These are phyloP conservation scores for Chloropsis hardwickii DNA, from an alignment of 2,113 vertebrate species.

Conservation along the genomic window DNA sequence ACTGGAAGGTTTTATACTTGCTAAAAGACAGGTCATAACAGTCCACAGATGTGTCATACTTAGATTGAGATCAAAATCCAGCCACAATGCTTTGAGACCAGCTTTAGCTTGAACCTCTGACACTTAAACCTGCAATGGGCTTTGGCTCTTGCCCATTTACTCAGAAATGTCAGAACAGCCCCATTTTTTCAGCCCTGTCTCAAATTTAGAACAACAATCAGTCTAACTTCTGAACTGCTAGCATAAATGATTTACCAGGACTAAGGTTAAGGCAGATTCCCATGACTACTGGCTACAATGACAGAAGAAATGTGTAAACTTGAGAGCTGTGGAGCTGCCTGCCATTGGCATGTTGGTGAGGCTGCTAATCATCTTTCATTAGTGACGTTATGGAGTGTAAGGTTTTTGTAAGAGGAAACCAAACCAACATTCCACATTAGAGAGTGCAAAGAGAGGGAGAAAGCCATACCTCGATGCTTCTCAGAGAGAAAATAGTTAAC, in stretches of 20 bases:
- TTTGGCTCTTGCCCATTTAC: neutral
- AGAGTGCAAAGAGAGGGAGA: neutral
- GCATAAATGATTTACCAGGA: neutral
- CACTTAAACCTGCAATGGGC: neutral
- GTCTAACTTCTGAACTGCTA: neutral
- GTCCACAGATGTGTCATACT: neutral
- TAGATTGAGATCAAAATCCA: neutral
- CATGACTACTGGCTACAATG: neutral
- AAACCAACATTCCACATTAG: neutral
- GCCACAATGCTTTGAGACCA: neutral
- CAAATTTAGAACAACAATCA: neutral
- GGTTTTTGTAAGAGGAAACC: neutral
- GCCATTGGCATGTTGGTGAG: neutral
- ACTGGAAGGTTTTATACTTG: neutral
- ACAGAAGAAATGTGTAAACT: neutral
- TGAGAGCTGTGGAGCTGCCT: neutral
- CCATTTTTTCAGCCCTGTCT: neutral
- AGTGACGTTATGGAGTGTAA: neutral
- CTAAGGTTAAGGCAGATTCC: neutral
- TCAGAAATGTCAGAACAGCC: neutral
- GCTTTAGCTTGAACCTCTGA: neutral
- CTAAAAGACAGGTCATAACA: neutral
- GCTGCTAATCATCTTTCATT: neutral
- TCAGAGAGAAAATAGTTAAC: neutral
- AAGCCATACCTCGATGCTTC: neutral